phyloP scores from a whole-genome alignment of 92 coral and sea anemone genomes.

The Plumapathes pennacea region DNA sequence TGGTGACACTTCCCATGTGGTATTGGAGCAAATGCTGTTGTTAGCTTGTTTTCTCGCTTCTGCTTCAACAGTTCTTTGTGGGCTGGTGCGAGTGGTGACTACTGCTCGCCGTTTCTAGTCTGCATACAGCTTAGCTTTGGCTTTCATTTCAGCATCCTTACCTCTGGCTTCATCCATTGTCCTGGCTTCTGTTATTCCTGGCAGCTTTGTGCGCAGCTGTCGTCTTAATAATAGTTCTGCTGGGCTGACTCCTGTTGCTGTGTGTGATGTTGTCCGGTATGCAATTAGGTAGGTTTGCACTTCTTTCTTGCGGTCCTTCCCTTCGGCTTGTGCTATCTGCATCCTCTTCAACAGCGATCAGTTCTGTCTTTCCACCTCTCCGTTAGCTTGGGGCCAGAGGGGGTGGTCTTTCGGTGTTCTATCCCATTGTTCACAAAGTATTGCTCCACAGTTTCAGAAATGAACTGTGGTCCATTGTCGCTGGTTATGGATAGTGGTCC shows the following conservation, averaged over 20 bases:
- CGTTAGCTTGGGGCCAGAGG: slow-evolving; percentile 43
- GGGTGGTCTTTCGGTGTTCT: slow-evolving; percentile 27
- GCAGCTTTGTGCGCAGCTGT: slow-evolving; percentile 20
- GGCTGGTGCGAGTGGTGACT: slow-evolving; percentile 8
- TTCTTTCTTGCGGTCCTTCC: slow-evolving; percentile 29
- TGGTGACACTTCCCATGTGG: slow-evolving; percentile 2
- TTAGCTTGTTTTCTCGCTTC: slow-evolving; percentile 7
- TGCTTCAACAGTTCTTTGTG: slow-evolving; percentile 2
- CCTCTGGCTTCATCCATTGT: neutral
- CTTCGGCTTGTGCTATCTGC: slow-evolving; percentile 51
- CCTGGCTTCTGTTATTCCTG: slow-evolving; percentile 10
- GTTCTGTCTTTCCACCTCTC: slow-evolving; percentile 33
- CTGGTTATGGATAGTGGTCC: slow-evolving; percentile 21
- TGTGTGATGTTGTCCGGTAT: slow-evolving; percentile 25
- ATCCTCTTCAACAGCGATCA: slow-evolving; percentile 24
- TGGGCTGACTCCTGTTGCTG: slow-evolving; percentile 26
- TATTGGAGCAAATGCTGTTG: slow-evolving; percentile 19
- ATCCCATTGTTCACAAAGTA: slow-evolving; percentile 21
- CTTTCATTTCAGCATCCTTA: slow-evolving; percentile 12
- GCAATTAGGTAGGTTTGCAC: neutral
- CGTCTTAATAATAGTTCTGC: slow-evolving; percentile 21
- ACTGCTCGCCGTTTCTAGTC: slow-evolving; percentile 3
- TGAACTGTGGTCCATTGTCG: slow-evolving; percentile 46
- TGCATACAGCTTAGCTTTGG: neutral
- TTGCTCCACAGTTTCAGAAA: slow-evolving; percentile 6